Evolutionary conservation across 1,140 invertebrate genomes (phyloP), one percentile per base, ranked within the genome.

Genomic region (Hylyphantes graminicola): DNA sequence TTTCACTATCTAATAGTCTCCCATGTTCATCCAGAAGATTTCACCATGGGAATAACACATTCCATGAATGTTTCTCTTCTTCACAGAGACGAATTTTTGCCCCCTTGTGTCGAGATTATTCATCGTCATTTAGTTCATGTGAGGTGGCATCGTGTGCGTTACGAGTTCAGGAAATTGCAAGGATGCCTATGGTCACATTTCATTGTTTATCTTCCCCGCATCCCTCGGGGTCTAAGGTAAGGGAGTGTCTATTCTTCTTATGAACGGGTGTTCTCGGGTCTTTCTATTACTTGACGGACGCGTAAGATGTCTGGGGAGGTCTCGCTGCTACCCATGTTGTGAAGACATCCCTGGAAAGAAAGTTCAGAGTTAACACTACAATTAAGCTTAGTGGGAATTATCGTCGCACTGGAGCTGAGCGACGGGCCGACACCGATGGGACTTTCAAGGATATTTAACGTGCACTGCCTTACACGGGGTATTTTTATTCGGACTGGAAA

Each of bases 301-400:
- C 82, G 53, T 85, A 85, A 3, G 82, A 77, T 51, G 65, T 85
- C 64, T 76, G 82, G 68, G 73, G 82, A 9, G 82, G 74, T 61
- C 82, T 68, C 17, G 82, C 61, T 2, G 82, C 74, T 17, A 85
- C 82, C 82, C 82, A 85, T 0, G 82, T 85, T 11, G 73, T 77
- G 64, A 85, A 85, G n/a, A 85, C 82, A 19, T 85, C 82, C 35
- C 82, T 85, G 64, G 12, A 64, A 59, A 0, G n/a, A 35, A 61
- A 53, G 70, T 35, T 5, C n/a, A n/a, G n/a, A 50, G 12, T 50
- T 13, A 70, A 10, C 7, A 59, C 55, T 10, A 10, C 55, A 59
- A 59, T n/a, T n/a, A n/a, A n/a, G n/a, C n/a, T n/a, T n/a, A n/a
- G n/a, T n/a, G n/a, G n/a, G n/a, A n/a, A n/a, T n/a, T n/a, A n/a